These are phyloP conservation scores for Bombus vancouverensis DNA, from an alignment of 1,140 invertebrate species.

Conservation along the genomic window DNA sequence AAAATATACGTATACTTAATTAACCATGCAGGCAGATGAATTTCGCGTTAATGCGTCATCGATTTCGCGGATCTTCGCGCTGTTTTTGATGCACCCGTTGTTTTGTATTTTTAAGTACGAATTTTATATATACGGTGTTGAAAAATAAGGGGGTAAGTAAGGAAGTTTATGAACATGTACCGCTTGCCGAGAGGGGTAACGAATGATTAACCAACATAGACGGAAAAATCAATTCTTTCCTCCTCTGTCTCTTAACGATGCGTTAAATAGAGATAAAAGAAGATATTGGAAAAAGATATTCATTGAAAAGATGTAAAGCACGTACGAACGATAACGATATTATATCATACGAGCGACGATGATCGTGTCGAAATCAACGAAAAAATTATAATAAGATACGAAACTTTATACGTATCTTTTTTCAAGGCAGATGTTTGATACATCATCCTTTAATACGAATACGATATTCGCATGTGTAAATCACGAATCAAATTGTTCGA, in stretches of 20 bases:
- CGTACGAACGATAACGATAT: too few species aligned
- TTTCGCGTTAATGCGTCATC: constrained; percentile 1
- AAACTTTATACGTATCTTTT: too few species aligned
- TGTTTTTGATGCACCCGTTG: background rate
- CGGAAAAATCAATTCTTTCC: background rate
- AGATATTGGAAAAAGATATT: too few species aligned
- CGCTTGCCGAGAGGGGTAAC: background rate
- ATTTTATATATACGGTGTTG: too few species aligned
- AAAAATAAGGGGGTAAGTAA: background rate
- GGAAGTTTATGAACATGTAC: background rate
- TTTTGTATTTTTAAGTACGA: background rate
- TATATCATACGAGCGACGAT: too few species aligned
- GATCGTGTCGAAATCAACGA: background rate
- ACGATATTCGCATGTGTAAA: background rate
- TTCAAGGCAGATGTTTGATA: too few species aligned
- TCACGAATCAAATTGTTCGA: background rate
- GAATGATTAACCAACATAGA: background rate
- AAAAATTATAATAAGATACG: background rate
- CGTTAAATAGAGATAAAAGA: background rate
- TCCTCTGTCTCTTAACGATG: background rate
- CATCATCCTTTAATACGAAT: too few species aligned
- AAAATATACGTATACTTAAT: constrained; percentile 23
- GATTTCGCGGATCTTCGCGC: background rate
- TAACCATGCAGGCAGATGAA: constrained; percentile 1
- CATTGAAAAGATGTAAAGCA: too few species aligned